These are phyloP conservation scores for Dryoscopus gambensis DNA, from an alignment of 2,113 vertebrate genomes.

Conservation along the genomic window DNA sequence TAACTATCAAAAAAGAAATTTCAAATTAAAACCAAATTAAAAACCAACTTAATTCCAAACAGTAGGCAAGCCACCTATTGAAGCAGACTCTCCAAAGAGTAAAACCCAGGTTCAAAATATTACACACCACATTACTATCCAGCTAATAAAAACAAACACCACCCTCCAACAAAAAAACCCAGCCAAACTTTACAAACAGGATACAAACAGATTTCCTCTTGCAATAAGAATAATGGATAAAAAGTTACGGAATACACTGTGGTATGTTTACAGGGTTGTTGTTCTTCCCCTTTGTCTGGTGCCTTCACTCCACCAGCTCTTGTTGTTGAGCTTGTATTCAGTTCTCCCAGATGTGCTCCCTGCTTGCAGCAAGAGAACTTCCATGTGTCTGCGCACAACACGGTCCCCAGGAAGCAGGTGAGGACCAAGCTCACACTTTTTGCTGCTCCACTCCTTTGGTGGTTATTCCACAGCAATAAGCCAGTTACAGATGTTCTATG, in stretches of 20 bases:
- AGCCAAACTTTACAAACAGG: constrained; percentile 27
- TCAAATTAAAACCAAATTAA: background rate
- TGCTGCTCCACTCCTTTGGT: background rate
- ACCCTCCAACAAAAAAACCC: background rate
- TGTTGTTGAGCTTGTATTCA: background rate
- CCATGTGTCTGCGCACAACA: background rate
- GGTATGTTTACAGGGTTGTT: background rate
- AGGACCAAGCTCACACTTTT: background rate
- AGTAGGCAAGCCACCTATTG: background rate
- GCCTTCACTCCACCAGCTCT: background rate
- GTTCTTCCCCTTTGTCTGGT: background rate
- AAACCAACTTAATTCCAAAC: background rate
- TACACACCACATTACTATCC: background rate
- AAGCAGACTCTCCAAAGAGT: background rate
- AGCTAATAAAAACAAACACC: background rate
- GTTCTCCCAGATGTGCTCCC: background rate
- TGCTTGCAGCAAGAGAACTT: background rate
- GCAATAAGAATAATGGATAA: constrained; percentile 2
- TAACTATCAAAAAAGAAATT: background rate
- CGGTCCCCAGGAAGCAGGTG: background rate
- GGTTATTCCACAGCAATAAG: background rate
- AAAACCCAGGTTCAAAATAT: constrained; percentile 1
- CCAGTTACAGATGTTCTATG: background rate
- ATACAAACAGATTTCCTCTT: constrained; percentile 48
- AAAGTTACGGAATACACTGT: background rate